These are phyloP conservation scores for Lucilia cuprina DNA, from an alignment of 1,140 invertebrate species.

Conservation along the genomic window DNA sequence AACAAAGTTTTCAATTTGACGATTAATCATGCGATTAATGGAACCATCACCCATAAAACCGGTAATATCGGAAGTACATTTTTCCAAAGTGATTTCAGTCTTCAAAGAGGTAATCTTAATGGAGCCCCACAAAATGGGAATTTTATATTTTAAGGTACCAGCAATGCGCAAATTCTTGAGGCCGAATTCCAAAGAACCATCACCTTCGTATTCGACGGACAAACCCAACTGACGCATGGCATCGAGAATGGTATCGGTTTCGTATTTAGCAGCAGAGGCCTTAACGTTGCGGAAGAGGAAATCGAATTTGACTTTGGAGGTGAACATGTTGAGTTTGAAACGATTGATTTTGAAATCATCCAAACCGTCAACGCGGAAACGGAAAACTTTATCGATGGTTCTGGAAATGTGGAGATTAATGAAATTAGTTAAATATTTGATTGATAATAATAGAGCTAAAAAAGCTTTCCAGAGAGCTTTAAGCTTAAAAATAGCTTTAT, in stretches of 20 bases:
- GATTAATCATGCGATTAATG: slow-evolving; percentile 51
- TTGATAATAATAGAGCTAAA: background rate
- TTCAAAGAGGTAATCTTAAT: slow-evolving; percentile 55
- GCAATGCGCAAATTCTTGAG: slow-evolving; percentile 52
- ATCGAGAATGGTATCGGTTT: slow-evolving; percentile 56
- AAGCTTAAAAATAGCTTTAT: too few relatives aligned
- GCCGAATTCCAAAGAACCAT: slow-evolving; percentile 50
- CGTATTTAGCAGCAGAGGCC: slow-evolving; percentile 51
- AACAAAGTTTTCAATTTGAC: slow-evolving; percentile 51
- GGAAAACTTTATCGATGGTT: slow-evolving; percentile 53
- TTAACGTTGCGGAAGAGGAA: slow-evolving; percentile 52
- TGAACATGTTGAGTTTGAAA: slow-evolving; percentile 55
- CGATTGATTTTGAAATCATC: slow-evolving; percentile 53
- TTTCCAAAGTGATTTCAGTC: slow-evolving; percentile 48
- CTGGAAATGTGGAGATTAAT: background rate
- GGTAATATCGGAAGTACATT: slow-evolving; percentile 49
- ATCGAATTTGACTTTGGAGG: slow-evolving; percentile 52
- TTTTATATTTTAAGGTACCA: slow-evolving; percentile 53
- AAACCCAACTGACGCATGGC: slow-evolving; percentile 52
- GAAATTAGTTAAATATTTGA: background rate
- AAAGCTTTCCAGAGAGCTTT: background rate
- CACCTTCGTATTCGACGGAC: slow-evolving; percentile 55
- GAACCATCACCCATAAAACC: slow-evolving; percentile 56
- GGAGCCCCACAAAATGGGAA: slow-evolving; percentile 57
- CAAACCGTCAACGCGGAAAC: slow-evolving; percentile 52